A percentile compares a stretch with the other conserved stretches of the same genome.
phyloP scores from a whole-genome alignment of 2,113 vertebrate genomes.

The Nanorana parkeri region DNA sequence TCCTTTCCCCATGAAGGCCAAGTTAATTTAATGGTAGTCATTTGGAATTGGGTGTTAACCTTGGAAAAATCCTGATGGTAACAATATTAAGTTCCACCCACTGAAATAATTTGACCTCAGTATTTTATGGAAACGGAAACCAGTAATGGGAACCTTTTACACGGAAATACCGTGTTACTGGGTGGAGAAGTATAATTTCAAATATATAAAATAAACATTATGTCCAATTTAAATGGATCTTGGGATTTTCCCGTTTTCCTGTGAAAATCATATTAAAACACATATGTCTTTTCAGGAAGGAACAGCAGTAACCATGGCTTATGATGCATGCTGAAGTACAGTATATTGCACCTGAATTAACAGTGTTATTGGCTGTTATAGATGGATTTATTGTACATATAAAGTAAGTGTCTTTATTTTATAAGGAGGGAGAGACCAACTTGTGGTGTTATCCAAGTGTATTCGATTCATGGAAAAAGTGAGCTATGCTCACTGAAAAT shows the following conservation, averaged over 20 bases:
- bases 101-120: conserved; percentile 1
- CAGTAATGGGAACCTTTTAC: conserved; percentile 20
- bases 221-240: neutral
- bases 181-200: conserved; percentile 9
- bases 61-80: conserved; percentile 5
- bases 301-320: neutral
- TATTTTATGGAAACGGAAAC: conserved; percentile 9
- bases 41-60: neutral
- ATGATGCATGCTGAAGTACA: neutral
- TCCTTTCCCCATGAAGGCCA: neutral
- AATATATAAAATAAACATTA: conserved; percentile 45
- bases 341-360: neutral
- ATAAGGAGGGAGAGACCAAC: too few relatives aligned
- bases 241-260: conserved; percentile 3
- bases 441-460: too few relatives aligned
- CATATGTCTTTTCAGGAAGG: neutral
- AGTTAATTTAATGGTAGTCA: neutral
- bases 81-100: conserved; percentile 11
- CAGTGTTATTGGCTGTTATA: too few relatives aligned
- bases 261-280: neutral
- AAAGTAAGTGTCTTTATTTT: too few relatives aligned
- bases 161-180: conserved; percentile 16
- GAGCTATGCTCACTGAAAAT: too few relatives aligned
- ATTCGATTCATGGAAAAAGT: too few relatives aligned
- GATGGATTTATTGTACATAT: too few relatives aligned